These are phyloP conservation scores for Microcebus murinus DNA, from an alignment of 2,113 vertebrate genomes.

Conservation along the genomic window DNA sequence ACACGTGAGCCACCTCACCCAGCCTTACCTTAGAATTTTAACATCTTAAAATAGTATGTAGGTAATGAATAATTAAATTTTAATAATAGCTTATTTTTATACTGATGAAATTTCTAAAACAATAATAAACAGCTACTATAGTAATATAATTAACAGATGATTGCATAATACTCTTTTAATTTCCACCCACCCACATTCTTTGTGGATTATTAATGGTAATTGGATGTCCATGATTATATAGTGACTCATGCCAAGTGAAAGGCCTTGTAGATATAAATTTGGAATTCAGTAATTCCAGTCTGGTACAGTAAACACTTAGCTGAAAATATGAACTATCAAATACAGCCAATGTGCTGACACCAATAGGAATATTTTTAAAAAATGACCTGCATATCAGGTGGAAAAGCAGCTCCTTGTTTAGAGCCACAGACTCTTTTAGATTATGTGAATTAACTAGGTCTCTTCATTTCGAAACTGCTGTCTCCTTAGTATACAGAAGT, in stretches of 20 bases:
- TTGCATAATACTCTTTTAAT: not conserved
- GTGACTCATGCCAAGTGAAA: conserved; percentile 24
- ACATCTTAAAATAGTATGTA: not conserved
- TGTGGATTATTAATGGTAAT: not conserved
- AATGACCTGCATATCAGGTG: not conserved
- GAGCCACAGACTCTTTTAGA: not conserved
- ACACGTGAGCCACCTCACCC: too few relatives aligned
- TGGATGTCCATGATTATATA: not conserved
- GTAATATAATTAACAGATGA: not conserved
- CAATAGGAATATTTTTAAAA: not conserved
- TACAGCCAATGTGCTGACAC: not conserved
- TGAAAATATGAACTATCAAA: not conserved
- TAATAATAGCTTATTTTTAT: conserved; percentile 3
- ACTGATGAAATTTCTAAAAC: not conserved
- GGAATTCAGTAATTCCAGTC: conserved; percentile 2
- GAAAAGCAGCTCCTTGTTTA: not conserved
- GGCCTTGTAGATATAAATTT: not conserved
- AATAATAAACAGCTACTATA: not conserved
- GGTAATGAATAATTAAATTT: not conserved
- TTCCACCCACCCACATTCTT: conserved; percentile 5
- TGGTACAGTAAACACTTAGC: not conserved
- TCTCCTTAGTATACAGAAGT: not conserved
- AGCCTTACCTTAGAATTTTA: not conserved
- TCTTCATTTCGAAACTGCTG: not conserved
- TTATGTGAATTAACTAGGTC: not conserved